Base-by-base conservation (phyloP, 2,888 invertebrate genomes). In the Xiphydria camelus region DNA sequence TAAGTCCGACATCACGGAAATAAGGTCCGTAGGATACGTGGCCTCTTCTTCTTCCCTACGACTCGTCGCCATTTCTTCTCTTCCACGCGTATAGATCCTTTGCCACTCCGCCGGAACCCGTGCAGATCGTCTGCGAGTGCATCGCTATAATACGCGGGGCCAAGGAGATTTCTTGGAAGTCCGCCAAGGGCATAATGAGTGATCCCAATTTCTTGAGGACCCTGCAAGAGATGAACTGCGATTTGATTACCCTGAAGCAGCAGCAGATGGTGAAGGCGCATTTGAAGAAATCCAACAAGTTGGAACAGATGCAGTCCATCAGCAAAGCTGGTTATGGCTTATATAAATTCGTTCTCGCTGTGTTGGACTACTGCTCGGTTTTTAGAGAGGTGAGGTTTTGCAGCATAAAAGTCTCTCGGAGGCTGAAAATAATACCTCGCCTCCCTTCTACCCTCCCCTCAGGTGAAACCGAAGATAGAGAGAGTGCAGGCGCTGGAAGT, bases 1-100 rank as follows among this genome's bases (percentile, higher is more conserved):
- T 38, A 94, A 94, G 76, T 83, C 87, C 1, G 94, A 94, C 64
- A 94, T 95, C 58, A 93, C 93, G 15, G 94, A 95, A 78, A 94
- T 94, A 55, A 79, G 78, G 78, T 78, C 34, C 15, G 29, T 2
- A n/a, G n/a, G n/a, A n/a, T n/a, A n/a, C n/a, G n/a, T n/a, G n/a
- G n/a, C n/a, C n/a, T n/a, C n/a, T n/a, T n/a, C n/a, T n/a, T n/a
- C n/a, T n/a, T n/a, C n/a, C n/a, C n/a, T n/a, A n/a, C n/a, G n/a
- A n/a, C n/a, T n/a, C n/a, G n/a, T n/a, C n/a, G n/a, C n/a, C n/a
- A n/a, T 17, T 38, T 7, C 12, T 9, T 12, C 25, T 18, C 9
- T 17, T 41, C 14, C 4, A 15, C 7, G 9, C 12, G 21, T 4
- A 7, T 32, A 78, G 94, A 61, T 93, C 93, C 0, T 94, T 94